Evolutionary conservation across 2,888 invertebrate species (phyloP).

Genomic region (Bhutanitis thaidina): DNA sequence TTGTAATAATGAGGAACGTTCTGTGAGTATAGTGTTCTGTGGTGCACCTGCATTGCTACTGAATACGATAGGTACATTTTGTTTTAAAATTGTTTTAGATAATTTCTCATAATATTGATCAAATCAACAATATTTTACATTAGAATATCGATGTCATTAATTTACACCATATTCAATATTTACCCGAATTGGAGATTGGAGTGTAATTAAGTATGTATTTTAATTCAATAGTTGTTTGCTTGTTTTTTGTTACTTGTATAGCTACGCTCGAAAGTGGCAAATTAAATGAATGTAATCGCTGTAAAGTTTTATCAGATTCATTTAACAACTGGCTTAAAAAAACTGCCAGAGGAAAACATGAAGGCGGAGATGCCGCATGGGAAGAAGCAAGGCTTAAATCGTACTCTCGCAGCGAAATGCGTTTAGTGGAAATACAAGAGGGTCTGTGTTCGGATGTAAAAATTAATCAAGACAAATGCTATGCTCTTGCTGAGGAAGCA

Average conservation of each 20-base stretch:
- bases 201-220: not conserved
- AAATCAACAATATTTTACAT: no score
- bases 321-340: slow-evolving; percentile 88
- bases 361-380: slow-evolving; percentile 96
- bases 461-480: slow-evolving; percentile 89
- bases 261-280: slow-evolving; percentile 13
- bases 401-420: slow-evolving; percentile 92
- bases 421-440: slow-evolving; percentile 95
- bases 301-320: slow-evolving; percentile 85
- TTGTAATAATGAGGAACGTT: no score
- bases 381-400: slow-evolving; percentile 92
- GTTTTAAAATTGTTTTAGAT: no score
- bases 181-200: not conserved
- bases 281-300: slow-evolving; percentile 82
- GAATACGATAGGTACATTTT: no score
- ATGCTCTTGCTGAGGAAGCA: slow-evolving; percentile 87
- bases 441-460: slow-evolving; percentile 86
- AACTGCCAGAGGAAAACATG: slow-evolving; percentile 92
- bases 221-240: slow-evolving; percentile 26
- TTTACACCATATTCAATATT: no score
- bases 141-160: no score
- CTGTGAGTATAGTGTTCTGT: no score
- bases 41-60: no score
- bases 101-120: no score
- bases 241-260: slow-evolving; percentile 28